Base-by-base conservation (phyloP, 2,797 vertebrate genomes). In the Dipus sagitta region DNA sequence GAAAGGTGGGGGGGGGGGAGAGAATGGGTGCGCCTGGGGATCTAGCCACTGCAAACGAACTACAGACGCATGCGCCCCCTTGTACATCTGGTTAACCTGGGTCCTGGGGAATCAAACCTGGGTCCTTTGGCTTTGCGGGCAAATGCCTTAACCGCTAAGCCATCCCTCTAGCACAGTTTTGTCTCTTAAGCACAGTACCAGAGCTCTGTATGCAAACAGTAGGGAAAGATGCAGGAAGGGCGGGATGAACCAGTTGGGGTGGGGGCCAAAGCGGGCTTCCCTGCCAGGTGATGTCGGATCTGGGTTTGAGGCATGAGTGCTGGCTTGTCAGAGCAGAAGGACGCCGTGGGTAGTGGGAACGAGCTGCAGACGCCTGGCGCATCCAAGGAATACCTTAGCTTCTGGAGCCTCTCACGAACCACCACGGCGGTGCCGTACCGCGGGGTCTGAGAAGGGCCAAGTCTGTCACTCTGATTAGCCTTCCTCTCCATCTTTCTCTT, bases 331-430 rank as follows among this genome's bases (percentile, higher is more conserved):
- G 28, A 62, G 58, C 18, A 20, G 30, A 85, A 93, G 70, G 54
- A 2, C 67, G 34, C 75, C 90, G 58, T 54, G 81, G 82, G 21
- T 6, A 65, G 6, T 26, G 21, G 78, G 58, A 70, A 86, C 62
- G 34, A 58, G 76, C 78, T 83, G 3, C 47, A 81, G 62, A 92
- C 54, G 68, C 28, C 38, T 91, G 23, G 13, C 65, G 4, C 74
- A 0, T 84, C 67, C 42, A 60, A 84, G 78, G 30, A 92, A 71
- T 17, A 79, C n/a, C 23, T 86, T 95, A 71, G 60, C 78, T 93
- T 77, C 32, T 58, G 1, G 32, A 77, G 38, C 77, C 92, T 81
- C 65, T 91, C n/a, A 4, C 72, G 84, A 52, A 38, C 26, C 34
- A 1, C 64, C 9, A 13, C 77, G 21, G n/a, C n/a, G n/a, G n/a